Conservation (phyloP, 2,888 invertebrate species). For the Dexiosoma caninum region DNA sequence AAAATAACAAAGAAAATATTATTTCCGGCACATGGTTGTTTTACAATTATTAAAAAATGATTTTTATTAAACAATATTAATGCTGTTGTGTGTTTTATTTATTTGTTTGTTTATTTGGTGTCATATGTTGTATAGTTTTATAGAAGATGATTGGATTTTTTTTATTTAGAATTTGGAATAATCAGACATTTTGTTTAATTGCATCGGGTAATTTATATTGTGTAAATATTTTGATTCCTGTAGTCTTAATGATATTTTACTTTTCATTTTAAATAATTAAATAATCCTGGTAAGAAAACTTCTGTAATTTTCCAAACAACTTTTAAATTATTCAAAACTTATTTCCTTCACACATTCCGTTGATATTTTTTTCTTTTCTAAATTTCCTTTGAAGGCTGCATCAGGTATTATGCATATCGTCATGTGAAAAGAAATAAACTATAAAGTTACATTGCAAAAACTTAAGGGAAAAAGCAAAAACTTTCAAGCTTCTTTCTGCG, state of each 20-base stretch:
- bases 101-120: not conserved
- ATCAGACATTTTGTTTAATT: not conserved
- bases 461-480: too few species aligned
- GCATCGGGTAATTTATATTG: not conserved
- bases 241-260: not conserved
- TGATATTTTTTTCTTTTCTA: not conserved
- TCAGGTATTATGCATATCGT: too few species aligned
- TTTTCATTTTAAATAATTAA: not conserved
- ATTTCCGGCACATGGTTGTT: constrained; percentile 45
- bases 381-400: too few species aligned
- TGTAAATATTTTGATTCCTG: not conserved
- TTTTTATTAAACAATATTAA: constrained; percentile 25
- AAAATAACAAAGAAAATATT: not conserved
- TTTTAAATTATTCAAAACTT: not conserved
- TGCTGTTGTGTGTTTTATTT: not conserved
- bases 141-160: not conserved
- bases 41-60: constrained; percentile 19
- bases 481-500: too few species aligned
- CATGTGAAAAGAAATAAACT: too few species aligned
- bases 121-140: not conserved
- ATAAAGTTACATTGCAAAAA: too few species aligned
- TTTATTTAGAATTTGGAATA: not conserved
- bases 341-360: not conserved
- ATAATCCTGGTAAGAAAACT: not conserved
- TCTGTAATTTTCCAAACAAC: not conserved